A percentile compares a stretch with the other conserved stretches of the same genome.
Evolutionary conservation across 2,113 vertebrate genomes (phyloP).

Genomic region (Cacatua alba): DNA sequence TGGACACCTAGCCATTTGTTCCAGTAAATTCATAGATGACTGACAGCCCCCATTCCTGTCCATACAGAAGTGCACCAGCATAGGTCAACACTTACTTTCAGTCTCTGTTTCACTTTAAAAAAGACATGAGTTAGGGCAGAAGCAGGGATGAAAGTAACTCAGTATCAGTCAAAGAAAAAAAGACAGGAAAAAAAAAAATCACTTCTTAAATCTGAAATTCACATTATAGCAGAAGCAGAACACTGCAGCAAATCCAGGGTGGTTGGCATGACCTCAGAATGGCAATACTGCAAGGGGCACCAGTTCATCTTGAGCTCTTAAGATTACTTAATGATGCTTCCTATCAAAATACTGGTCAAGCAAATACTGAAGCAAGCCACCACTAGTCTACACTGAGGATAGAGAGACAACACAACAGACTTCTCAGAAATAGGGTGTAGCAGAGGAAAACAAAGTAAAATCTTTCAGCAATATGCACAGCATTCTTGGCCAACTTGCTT

Average conservation of each 20-base stretch:
- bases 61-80: not conserved
- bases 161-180: not conserved
- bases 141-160: not conserved
- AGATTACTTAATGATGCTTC: not conserved
- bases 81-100: not conserved
- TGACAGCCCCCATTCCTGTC: not conserved
- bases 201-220: not conserved
- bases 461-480: not conserved
- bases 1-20: not conserved
- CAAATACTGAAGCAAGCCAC: not conserved
- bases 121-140: not conserved
- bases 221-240: not conserved
- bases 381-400: not conserved
- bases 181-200: not conserved
- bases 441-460: not conserved
- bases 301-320: not conserved
- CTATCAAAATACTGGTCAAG: not conserved
- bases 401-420: not conserved
- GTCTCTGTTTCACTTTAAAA: not conserved
- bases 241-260: not conserved
- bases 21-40: not conserved
- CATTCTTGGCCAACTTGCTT: not conserved
- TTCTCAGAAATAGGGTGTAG: not conserved
- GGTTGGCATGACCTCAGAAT: not conserved
- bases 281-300: not conserved